These are phyloP conservation scores for Drosophila nr. perissopoda DNA, from an alignment of 2,888 invertebrate species.

Conservation along the genomic window DNA sequence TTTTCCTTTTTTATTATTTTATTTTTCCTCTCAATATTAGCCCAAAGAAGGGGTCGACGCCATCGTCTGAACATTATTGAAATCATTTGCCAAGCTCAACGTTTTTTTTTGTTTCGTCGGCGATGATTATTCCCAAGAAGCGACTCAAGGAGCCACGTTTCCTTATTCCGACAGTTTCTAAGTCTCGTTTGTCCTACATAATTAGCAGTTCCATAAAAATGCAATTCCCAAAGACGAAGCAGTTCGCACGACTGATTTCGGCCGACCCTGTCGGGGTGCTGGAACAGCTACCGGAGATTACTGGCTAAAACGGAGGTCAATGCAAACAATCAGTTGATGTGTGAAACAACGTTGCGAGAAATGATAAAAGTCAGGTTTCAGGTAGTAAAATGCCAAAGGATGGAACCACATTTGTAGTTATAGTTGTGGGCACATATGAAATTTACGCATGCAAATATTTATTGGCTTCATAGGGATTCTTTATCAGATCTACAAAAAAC, in stretches of 20 bases:
- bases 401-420: not conserved
- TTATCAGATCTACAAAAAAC: not conserved
- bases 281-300: conserved; percentile 52
- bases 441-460: not conserved
- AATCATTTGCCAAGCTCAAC: conserved; percentile 10
- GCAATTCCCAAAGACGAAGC: conserved; percentile 41
- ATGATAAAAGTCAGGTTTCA: conserved; percentile 3
- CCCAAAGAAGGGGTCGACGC: not conserved
- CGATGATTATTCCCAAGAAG: conserved; percentile 38
- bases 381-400: conserved; percentile 6
- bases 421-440: not conserved
- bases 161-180: conserved; percentile 22
- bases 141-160: conserved; percentile 19
- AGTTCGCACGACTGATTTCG: conserved; percentile 41
- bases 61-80: not conserved
- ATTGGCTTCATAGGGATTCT: not conserved
- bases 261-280: conserved; percentile 35
- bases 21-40: not conserved
- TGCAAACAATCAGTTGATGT: conserved; percentile 37
- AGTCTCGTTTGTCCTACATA: conserved; percentile 28
- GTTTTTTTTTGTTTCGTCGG: not conserved
- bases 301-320: conserved; percentile 27
- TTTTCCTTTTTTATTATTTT: not conserved
- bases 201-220: conserved; percentile 72
- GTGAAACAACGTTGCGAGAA: conserved; percentile 29